These are phyloP conservation scores for Drosophila kanekoi DNA, from an alignment of 2,888 invertebrate genomes.

Conservation along the genomic window DNA sequence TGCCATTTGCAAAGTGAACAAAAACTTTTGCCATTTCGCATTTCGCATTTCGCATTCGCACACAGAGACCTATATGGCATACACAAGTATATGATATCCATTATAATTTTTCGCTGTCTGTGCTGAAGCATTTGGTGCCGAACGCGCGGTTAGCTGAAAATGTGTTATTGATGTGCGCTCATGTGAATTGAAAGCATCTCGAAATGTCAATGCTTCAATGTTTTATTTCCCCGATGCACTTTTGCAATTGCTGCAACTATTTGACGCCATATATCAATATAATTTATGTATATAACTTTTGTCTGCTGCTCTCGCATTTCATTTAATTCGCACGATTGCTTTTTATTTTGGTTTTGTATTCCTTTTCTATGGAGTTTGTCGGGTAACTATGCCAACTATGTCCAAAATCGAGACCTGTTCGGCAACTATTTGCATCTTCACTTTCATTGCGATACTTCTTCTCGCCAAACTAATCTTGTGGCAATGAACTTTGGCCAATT, in stretches of 20 bases:
- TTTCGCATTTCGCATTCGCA: slow-evolving; percentile 9
- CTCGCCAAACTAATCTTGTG: slow-evolving; percentile 30
- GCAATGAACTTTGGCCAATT: slow-evolving; percentile 68
- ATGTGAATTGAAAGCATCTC: slow-evolving; percentile 66
- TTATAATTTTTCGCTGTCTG: slow-evolving; percentile 18
- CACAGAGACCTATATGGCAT: background rate
- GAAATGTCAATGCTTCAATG: slow-evolving; percentile 70
- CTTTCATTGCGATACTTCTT: slow-evolving; percentile 53
- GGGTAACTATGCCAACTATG: slow-evolving; percentile 43
- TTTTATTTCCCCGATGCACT: slow-evolving; percentile 33
- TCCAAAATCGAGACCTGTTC: slow-evolving; percentile 52
- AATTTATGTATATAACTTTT: slow-evolving; percentile 6
- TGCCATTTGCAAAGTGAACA: slow-evolving; percentile 37
- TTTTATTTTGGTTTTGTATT: slow-evolving; percentile 16
- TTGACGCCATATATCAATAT: slow-evolving; percentile 31
- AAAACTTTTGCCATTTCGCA: slow-evolving; percentile 21
- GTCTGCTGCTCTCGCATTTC: slow-evolving; percentile 13
- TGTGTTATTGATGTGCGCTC: slow-evolving; percentile 50
- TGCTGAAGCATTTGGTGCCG: slow-evolving; percentile 12
- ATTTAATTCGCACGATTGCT: slow-evolving; percentile 41
- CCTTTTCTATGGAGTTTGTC: background rate
- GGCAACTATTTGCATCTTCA: slow-evolving; percentile 72
- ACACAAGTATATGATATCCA: slow-evolving; percentile 2
- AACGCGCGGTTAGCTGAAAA: slow-evolving; percentile 41
- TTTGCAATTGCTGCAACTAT: slow-evolving; percentile 35